A percentile compares a stretch with the other conserved stretches of the same genome.
Evolutionary conservation across 1,140 invertebrate genomes (phyloP).

Genomic region (Psix sp.): DNA sequence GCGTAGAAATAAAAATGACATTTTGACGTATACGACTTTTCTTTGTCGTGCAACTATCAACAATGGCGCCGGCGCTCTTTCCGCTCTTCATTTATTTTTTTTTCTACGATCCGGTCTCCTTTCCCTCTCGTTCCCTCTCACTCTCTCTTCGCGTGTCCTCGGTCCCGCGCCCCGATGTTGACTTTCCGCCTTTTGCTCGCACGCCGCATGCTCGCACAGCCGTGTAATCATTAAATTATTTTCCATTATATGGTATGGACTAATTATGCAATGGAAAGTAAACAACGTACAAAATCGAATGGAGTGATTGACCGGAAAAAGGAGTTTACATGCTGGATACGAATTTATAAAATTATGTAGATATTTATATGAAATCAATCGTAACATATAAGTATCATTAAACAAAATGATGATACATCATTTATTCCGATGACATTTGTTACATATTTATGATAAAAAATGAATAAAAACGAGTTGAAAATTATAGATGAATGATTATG

Average conservation of each 20-base stretch:
- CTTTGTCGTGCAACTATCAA: constrained; percentile 47
- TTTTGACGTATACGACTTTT: constrained; percentile 60
- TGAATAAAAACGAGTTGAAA: too few species aligned
- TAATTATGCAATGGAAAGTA: constrained; percentile 68
- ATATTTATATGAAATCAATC: constrained; percentile 50
- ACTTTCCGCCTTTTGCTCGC: constrained; percentile 11
- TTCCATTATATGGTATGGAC: constrained; percentile 61
- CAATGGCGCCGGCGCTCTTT: constrained; percentile 47
- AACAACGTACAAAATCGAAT: constrained; percentile 51
- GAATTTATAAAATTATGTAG: constrained; percentile 48
- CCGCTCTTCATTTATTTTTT: constrained; percentile 41
- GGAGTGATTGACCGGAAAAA: constrained; percentile 65
- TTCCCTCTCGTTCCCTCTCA: too few species aligned
- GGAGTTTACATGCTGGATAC: constrained; percentile 58
- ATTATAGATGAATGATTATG: too few species aligned
- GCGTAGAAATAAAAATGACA: constrained; percentile 54
- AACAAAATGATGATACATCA: constrained; percentile 45
- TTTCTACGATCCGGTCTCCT: constrained; percentile 10
- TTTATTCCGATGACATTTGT: too few species aligned
- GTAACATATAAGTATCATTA: constrained; percentile 43
- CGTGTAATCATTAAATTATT: constrained; percentile 68
- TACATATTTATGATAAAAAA: too few species aligned
- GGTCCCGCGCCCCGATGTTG: constrained; percentile 1
- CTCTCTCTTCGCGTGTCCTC: constrained; percentile 4
- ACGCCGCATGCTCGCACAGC: constrained; percentile 19